phyloP scores from a whole-genome alignment of 2,888 invertebrate species.

The Erebia palarica region DNA sequence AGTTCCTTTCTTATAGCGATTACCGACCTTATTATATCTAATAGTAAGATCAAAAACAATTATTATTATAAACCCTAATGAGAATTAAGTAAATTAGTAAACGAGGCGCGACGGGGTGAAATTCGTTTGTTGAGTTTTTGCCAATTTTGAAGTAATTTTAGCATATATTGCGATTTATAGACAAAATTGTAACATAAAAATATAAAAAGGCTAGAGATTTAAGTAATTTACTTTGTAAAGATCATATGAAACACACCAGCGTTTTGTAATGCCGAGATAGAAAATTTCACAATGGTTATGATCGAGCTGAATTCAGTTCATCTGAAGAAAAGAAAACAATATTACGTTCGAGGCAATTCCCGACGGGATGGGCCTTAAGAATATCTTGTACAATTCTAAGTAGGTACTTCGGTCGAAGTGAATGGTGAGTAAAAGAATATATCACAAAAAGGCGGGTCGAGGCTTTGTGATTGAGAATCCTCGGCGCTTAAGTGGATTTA shows the following conservation, averaged over 20 bases:
- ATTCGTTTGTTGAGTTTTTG: too few species aligned
- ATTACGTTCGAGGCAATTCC: conserved; percentile 39
- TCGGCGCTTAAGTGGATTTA: conserved; percentile 37
- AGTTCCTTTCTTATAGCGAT: not conserved
- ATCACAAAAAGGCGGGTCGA: conserved; percentile 40
- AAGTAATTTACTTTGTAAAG: conserved; percentile 14
- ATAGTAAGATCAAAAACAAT: too few species aligned
- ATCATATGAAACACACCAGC: conserved; percentile 10
- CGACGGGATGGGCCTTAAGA: conserved; percentile 38
- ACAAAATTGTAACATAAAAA: not conserved
- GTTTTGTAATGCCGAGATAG: conserved; percentile 25
- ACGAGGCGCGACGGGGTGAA: too few species aligned
- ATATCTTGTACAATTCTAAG: conserved; percentile 41
- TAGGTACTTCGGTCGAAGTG: conserved; percentile 38
- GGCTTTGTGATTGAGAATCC: conserved; percentile 37
- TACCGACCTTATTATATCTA: too few species aligned
- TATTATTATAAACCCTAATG: too few species aligned
- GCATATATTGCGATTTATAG: not conserved
- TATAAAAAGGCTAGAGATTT: not conserved
- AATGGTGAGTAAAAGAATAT: conserved; percentile 39
- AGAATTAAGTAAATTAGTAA: too few species aligned
- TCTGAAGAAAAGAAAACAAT: conserved; percentile 40
- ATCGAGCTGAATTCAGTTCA: conserved; percentile 34
- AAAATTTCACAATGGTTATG: conserved; percentile 54
- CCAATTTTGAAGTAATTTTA: too few species aligned